A percentile compares a stretch with the other conserved stretches of the same genome.
Evolutionary conservation across 2,113 vertebrate genomes (phyloP).

Genomic region (Enhydra lutris): DNA sequence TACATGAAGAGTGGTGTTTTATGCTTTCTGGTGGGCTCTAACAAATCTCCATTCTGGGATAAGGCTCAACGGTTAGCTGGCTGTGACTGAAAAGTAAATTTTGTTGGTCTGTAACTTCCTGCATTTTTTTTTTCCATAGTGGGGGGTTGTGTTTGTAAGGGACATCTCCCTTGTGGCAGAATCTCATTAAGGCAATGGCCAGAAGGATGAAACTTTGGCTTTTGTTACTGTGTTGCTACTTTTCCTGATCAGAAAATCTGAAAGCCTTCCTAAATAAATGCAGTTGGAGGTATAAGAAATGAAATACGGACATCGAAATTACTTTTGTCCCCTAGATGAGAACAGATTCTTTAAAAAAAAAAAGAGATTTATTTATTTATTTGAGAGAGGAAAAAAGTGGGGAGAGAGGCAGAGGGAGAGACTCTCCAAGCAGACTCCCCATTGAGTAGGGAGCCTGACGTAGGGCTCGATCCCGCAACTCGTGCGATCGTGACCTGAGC

Average conservation of each 20-base stretch:
- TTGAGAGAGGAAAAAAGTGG: neutral
- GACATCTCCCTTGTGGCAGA: neutral
- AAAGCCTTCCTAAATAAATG: neutral
- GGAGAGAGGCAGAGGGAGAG: neutral
- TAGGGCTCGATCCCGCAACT: neutral
- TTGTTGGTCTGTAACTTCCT: neutral
- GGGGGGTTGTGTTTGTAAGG: neutral
- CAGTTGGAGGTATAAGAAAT: neutral
- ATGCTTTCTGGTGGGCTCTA: neutral
- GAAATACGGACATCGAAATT: neutral
- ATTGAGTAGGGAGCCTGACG: too few species aligned
- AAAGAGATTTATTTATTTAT: neutral
- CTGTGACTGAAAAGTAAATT: neutral
- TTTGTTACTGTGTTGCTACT: neutral
- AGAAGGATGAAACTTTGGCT: neutral
- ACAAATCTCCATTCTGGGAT: neutral
- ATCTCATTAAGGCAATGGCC: neutral
- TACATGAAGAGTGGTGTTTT: neutral
- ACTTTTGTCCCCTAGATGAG: neutral
- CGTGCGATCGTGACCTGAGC: neutral
- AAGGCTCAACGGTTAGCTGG: neutral
- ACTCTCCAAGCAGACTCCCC: neutral
- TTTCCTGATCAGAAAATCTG: neutral
- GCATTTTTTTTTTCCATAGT: neutral
- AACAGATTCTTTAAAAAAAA: neutral